Percentiles rank a stretch among this genome's conserved stretches.
Evolutionary conservation across 2,888 invertebrate genomes (phyloP).

Genomic region (Cylloceria caligata): DNA sequence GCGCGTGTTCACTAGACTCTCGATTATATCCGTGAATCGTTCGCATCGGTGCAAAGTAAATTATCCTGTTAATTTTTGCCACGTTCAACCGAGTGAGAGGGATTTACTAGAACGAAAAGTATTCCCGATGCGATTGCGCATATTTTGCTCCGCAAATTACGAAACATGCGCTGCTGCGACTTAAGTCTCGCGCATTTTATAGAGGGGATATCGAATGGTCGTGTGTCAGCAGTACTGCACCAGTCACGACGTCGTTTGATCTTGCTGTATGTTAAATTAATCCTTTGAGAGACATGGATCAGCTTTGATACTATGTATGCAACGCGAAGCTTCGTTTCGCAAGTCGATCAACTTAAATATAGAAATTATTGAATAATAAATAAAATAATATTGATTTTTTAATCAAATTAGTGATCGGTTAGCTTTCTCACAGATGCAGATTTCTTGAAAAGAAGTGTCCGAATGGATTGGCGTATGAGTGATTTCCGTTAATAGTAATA

Average conservation of each 20-base stretch:
- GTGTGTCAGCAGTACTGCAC: slow-evolving; percentile 1
- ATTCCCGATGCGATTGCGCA: slow-evolving; percentile 48
- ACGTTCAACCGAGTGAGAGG: slow-evolving; percentile 1
- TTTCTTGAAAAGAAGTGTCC: too few relatives aligned
- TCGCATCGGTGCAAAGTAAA: slow-evolving; percentile 30
- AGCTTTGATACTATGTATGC: background rate
- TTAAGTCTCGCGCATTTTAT: background rate
- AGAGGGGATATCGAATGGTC: background rate
- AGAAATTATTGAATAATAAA: slow-evolving; percentile 1
- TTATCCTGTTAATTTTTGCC: slow-evolving; percentile 36
- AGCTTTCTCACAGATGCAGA: too few relatives aligned
- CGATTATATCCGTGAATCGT: slow-evolving; percentile 21
- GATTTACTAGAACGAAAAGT: background rate
- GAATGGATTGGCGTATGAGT: too few relatives aligned
- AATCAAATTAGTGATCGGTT: background rate
- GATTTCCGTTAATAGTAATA: too few relatives aligned
- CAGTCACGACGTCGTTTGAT: slow-evolving; percentile 66
- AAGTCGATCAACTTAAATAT: background rate
- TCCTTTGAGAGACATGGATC: slow-evolving; percentile 14
- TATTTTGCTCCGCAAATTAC: slow-evolving; percentile 26
- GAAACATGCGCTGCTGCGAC: slow-evolving; percentile 46
- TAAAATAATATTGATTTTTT: background rate
- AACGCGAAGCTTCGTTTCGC: background rate
- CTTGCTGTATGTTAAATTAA: slow-evolving; percentile 60
- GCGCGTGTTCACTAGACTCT: slow-evolving; percentile 16